Conservation (phyloP, 2,888 invertebrate genomes). For the Cremastobaeus sp. region DNA sequence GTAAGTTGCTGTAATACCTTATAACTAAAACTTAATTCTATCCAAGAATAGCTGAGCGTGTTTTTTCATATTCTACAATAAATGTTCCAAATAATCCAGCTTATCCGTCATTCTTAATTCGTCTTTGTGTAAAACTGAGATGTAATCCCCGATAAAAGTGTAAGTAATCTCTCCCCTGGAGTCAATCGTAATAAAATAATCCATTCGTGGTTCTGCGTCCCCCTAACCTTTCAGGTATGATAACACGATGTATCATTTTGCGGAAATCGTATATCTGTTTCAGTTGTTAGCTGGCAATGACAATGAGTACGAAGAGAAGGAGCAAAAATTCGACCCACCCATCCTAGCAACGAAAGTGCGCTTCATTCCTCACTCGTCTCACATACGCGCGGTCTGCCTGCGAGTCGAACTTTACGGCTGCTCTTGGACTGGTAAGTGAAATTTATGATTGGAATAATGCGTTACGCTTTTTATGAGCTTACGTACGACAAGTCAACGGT, state of each 20-base stretch:
- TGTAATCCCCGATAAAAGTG: too few species aligned
- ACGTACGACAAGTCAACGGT: slow-evolving; percentile 37
- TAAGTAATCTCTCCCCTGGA: too few species aligned
- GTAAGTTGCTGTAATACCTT: too few species aligned
- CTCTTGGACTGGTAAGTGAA: slow-evolving; percentile 85
- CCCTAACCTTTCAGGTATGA: slow-evolving; percentile 6
- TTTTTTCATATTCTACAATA: too few species aligned
- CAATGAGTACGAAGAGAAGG: slow-evolving; percentile 87
- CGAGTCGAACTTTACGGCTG: slow-evolving; percentile 90
- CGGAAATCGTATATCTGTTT: slow-evolving; percentile 68
- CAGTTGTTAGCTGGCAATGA: slow-evolving; percentile 89
- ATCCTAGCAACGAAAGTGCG: slow-evolving; percentile 87
- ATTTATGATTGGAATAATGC: slow-evolving; percentile 67
- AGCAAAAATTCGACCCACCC: slow-evolving; percentile 86
- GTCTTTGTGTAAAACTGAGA: too few species aligned
- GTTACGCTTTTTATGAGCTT: slow-evolving; percentile 51
- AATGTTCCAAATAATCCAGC: too few species aligned
- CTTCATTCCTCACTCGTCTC: slow-evolving; percentile 88
- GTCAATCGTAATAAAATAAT: slow-evolving; percentile 29
- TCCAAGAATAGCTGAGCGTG: too few species aligned
- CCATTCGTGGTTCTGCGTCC: slow-evolving; percentile 7
- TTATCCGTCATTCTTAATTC: too few species aligned
- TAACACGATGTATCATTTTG: slow-evolving; percentile 42
- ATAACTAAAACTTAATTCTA: too few species aligned
- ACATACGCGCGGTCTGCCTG: slow-evolving; percentile 89